A percentile compares a stretch with the other conserved stretches of the same genome.
phyloP scores from a whole-genome alignment of 2,888 invertebrate species.

The Bombylius major region DNA sequence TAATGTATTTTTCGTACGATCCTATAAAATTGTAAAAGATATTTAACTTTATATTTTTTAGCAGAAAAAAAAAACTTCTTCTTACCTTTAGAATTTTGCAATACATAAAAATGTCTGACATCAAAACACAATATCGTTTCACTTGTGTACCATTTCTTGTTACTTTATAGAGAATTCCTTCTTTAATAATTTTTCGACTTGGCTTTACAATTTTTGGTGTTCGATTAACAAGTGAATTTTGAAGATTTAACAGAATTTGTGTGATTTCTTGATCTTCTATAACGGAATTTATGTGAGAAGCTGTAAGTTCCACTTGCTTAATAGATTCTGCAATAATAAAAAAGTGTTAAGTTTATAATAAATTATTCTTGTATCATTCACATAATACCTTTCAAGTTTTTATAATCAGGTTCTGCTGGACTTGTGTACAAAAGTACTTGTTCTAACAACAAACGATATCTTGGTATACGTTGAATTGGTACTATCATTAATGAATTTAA shows the following conservation, averaged over 20 bases:
- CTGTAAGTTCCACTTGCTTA: conserved; percentile 52
- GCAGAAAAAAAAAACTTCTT: no score
- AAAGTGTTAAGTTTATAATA: not conserved
- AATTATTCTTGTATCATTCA: not conserved
- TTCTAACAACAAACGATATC: conserved; percentile 58
- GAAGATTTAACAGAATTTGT: conserved; percentile 52
- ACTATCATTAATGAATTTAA: conserved; percentile 59
- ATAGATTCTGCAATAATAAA: conserved; percentile 42
- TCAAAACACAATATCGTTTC: conserved; percentile 53
- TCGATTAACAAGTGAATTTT: conserved; percentile 46
- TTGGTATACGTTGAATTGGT: conserved; percentile 66
- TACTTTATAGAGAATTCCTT: conserved; percentile 49
- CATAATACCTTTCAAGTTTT: conserved; percentile 38
- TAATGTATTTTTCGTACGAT: conserved; percentile 37
- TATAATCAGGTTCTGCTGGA: conserved; percentile 43
- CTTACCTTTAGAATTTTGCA: conserved; percentile 46
- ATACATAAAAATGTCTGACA: conserved; percentile 61
- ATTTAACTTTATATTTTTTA: no score
- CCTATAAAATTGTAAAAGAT: no score
- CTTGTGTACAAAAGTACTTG: conserved; percentile 52
- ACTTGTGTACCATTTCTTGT: conserved; percentile 38
- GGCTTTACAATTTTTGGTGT: conserved; percentile 53
- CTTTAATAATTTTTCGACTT: conserved; percentile 51
- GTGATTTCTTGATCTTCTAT: conserved; percentile 61
- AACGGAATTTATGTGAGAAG: conserved; percentile 57